Evolutionary conservation across 2,888 invertebrate species (phyloP), one percentile per base, ranked within the genome.

Genomic region (Salticus scenicus): DNA sequence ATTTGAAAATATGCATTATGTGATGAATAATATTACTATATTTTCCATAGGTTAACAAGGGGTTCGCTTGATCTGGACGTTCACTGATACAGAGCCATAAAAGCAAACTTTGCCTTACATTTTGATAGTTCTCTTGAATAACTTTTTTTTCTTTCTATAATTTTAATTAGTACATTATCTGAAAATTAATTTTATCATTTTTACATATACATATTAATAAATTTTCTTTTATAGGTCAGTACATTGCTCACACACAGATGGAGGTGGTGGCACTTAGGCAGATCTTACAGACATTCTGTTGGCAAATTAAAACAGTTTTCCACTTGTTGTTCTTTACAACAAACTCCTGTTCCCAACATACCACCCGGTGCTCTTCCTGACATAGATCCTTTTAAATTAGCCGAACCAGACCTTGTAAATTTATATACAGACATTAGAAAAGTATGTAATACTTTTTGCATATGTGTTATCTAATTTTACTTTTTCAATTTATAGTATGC

Each of bases 401-500:
- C 96, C 88, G 96, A 96, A 90, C 95, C 96, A 90, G 97, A 98
- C 91, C 94, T 98, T 88, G 95, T 95, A 91, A 94, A 95, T 89
- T 94, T 97, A 90, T 96, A 96, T 91, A 94, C 94, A 90, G 95
- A 96, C 91, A 96, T 97, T 91, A 93, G 95, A 94, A 93, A 94
- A 93, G 97, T 97, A 92, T 27, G 69, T 24, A 37, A n/a, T 1
- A 33, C 14, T 37, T n/a, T 33, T 37, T 57, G 24, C n/a, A n/a
- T n/a, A 47, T 47, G 10, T 47, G 17, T 17, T 47, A 47, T 10
- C 17, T n/a, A n/a, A n/a, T n/a, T n/a, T n/a, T n/a, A n/a, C n/a
- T n/a, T n/a, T n/a, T n/a, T n/a, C n/a, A n/a, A n/a, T n/a, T n/a
- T n/a, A n/a, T n/a, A n/a, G n/a, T n/a, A n/a, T n/a, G n/a, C n/a